phyloP scores from a whole-genome alignment of 2,113 vertebrate genomes.

The Nematolebias whitei region DNA sequence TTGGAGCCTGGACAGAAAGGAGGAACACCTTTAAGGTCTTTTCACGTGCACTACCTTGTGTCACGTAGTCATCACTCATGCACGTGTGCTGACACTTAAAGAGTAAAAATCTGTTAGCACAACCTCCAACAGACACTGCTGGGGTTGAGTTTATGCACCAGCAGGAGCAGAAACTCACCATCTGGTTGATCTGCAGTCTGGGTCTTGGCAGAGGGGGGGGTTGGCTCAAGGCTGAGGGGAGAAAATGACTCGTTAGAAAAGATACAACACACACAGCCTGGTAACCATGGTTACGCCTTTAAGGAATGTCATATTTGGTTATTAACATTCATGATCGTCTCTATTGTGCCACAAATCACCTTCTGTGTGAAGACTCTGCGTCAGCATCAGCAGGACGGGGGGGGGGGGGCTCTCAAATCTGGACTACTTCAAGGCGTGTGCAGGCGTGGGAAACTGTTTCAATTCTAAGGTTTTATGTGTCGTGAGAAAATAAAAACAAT shows the following conservation, averaged over 20 bases:
- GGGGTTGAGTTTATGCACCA: slow-evolving; percentile 45
- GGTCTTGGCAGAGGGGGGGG: slow-evolving; percentile 71
- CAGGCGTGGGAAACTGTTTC: no score
- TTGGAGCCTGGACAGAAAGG: slow-evolving; percentile 58
- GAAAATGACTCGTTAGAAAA: slow-evolving; percentile 68
- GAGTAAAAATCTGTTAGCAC: slow-evolving; percentile 60
- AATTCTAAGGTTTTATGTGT: no score
- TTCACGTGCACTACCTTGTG: not conserved
- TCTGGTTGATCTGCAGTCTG: slow-evolving; percentile 76
- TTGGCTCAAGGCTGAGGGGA: slow-evolving; percentile 74
- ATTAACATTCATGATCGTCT: slow-evolving; percentile 29
- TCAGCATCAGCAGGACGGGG: slow-evolving; percentile 1
- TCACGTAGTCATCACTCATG: slow-evolving; percentile 16
- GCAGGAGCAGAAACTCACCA: slow-evolving; percentile 67
- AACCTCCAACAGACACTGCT: slow-evolving; percentile 46
- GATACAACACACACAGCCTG: slow-evolving; percentile 8
- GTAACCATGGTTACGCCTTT: slow-evolving; percentile 59
- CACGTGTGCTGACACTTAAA: slow-evolving; percentile 50
- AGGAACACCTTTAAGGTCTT: not conserved
- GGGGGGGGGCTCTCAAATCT: not conserved
- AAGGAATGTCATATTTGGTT: slow-evolving; percentile 42
- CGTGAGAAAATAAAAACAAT: no score
- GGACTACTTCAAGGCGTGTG: not conserved
- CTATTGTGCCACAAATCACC: slow-evolving; percentile 20
- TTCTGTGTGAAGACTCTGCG: slow-evolving; percentile 22